A percentile compares a stretch with the other conserved stretches of the same genome.
These are phyloP conservation scores for Nomada fucata DNA, from an alignment of 2,888 invertebrate genomes.

Conservation along the genomic window DNA sequence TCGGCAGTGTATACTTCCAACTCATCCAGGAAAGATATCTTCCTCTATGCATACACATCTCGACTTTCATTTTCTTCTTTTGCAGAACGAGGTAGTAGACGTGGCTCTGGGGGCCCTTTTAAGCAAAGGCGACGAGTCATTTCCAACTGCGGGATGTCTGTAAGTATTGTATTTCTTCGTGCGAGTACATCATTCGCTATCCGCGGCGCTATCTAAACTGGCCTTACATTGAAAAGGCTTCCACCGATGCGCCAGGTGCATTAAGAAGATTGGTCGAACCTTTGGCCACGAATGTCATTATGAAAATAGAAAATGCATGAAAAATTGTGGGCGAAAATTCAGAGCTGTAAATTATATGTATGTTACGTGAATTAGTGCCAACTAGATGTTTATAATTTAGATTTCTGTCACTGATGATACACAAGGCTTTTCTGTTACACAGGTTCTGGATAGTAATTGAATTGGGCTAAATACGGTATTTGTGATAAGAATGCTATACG, in stretches of 20 bases:
- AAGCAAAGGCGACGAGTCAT: conserved; percentile 75
- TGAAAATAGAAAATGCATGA: too few relatives aligned
- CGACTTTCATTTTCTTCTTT: conserved; percentile 64
- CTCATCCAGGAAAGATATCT: conserved; percentile 11
- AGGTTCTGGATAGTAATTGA: too few relatives aligned
- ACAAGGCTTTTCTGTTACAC: too few relatives aligned
- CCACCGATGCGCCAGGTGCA: background rate
- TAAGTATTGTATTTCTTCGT: conserved; percentile 78
- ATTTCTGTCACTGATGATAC: too few relatives aligned
- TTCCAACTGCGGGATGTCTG: conserved; percentile 75
- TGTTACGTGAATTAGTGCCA: too few relatives aligned
- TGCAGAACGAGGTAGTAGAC: conserved; percentile 81
- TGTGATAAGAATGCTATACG: too few relatives aligned
- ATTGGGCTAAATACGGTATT: too few relatives aligned
- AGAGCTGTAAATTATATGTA: too few relatives aligned
- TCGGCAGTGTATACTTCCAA: background rate
- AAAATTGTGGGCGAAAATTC: too few relatives aligned
- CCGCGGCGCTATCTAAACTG: background rate
- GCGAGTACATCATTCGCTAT: background rate
- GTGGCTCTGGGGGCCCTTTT: conserved; percentile 78
- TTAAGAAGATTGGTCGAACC: background rate
- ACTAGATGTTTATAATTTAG: too few relatives aligned
- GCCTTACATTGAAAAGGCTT: background rate
- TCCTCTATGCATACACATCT: conserved; percentile 12
- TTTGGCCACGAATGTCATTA: too few relatives aligned